Conservation (phyloP, 2,113 vertebrate genomes). For the Microcebus murinus region DNA sequence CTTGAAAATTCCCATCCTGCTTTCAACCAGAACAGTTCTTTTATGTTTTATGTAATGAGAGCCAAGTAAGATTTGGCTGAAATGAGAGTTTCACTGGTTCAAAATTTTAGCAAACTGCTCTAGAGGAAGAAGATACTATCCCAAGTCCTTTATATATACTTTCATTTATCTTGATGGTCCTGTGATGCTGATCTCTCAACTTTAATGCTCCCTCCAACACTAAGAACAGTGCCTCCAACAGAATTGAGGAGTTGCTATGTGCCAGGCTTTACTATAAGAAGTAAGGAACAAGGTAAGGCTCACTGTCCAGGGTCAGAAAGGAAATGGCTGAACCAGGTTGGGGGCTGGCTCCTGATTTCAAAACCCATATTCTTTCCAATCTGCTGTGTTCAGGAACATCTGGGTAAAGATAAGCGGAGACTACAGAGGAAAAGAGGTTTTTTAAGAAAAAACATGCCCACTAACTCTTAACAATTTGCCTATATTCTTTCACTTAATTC, state of each 20-base stretch:
- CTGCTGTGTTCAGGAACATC: background rate
- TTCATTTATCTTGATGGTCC: background rate
- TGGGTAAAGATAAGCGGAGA: background rate
- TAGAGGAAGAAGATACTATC: background rate
- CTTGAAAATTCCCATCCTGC: background rate
- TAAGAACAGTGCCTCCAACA: background rate
- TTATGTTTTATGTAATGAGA: background rate
- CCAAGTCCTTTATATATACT: background rate
- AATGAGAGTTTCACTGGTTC: background rate
- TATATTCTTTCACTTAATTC: background rate
- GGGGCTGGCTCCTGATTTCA: background rate
- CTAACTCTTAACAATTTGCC: background rate
- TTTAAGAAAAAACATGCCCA: background rate
- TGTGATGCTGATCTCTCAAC: background rate
- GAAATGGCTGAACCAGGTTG: background rate
- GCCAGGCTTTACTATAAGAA: background rate
- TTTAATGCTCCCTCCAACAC: background rate
- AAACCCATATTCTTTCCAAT: background rate
- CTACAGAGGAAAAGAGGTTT: background rate
- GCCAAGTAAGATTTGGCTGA: background rate
- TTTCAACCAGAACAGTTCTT: background rate
- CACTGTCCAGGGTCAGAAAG: background rate
- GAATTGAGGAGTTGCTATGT: background rate
- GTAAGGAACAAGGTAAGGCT: background rate
- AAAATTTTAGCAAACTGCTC: constrained; percentile 1